Evolutionary conservation across 2,888 invertebrate species (phyloP).

Genomic region (Phrixothrix hirtus): DNA sequence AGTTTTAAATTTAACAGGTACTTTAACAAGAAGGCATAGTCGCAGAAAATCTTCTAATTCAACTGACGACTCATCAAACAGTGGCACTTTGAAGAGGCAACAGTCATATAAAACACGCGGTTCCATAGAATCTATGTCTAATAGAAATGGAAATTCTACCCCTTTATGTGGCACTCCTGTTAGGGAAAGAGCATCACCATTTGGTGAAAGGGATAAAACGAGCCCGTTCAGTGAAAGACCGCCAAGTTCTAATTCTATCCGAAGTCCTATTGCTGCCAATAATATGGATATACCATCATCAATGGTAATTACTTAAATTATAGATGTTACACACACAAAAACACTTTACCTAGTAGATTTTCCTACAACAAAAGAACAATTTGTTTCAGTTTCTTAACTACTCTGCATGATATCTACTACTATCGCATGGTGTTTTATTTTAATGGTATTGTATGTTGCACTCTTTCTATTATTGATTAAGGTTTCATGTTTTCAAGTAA

Average conservation of each 20-base stretch:
- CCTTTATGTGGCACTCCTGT: constrained; percentile 60
- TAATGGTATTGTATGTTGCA: constrained; percentile 25
- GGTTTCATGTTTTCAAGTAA: not conserved
- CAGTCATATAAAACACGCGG: constrained; percentile 59
- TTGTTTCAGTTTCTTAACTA: constrained; percentile 27
- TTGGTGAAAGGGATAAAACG: constrained; percentile 45
- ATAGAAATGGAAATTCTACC: constrained; percentile 58
- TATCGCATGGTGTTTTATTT: constrained; percentile 24
- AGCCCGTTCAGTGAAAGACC: constrained; percentile 43
- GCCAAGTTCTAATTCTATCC: constrained; percentile 44
- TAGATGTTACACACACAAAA: not conserved
- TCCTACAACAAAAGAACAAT: constrained; percentile 8
- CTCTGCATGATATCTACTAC: constrained; percentile 25
- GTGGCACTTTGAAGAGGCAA: constrained; percentile 65
- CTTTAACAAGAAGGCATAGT: constrained; percentile 60
- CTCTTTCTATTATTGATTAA: not conserved
- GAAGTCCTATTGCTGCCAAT: constrained; percentile 43
- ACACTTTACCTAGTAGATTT: constrained; percentile 2
- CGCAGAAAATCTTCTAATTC: constrained; percentile 57
- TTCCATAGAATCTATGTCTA: constrained; percentile 57
- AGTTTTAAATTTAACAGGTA: no score
- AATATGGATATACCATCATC: constrained; percentile 49
- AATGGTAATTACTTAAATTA: constrained; percentile 47
- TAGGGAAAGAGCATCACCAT: constrained; percentile 57
- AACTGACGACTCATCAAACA: constrained; percentile 53